phyloP scores from a whole-genome alignment of 2,113 vertebrate genomes.

The Mellivora capensis region DNA sequence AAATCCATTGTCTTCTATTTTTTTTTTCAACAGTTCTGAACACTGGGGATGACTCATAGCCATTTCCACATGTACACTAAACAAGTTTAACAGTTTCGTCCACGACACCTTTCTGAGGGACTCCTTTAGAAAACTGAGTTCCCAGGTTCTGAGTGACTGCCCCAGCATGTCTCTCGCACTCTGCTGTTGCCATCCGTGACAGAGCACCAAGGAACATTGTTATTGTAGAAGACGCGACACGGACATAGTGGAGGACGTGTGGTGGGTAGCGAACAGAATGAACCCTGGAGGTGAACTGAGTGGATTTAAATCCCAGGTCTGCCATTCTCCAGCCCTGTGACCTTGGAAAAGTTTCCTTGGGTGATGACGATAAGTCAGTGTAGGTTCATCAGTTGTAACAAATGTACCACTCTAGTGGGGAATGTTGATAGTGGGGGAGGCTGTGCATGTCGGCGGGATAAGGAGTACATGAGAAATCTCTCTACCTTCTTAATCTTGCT shows the following conservation, averaged over 20 bases:
- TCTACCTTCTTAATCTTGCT: neutral
- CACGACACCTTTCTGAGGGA: neutral
- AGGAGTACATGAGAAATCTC: neutral
- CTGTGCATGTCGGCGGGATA: accelerated
- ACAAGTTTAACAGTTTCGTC: neutral
- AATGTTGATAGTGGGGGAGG: too few species aligned
- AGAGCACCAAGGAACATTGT: neutral
- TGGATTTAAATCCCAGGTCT: neutral
- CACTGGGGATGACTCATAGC: neutral
- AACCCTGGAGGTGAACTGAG: neutral
- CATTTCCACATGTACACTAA: neutral
- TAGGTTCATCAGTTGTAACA: neutral
- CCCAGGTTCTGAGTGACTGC: neutral
- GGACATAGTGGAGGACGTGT: neutral
- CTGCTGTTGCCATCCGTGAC: neutral
- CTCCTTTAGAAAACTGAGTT: neutral
- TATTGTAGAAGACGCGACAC: accelerated
- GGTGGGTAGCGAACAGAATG: neutral
- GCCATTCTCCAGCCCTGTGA: neutral
- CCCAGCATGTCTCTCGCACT: neutral
- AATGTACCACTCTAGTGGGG: neutral
- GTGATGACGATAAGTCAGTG: neutral
- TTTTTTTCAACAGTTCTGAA: neutral
- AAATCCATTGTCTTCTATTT: neutral
- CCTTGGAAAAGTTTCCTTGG: neutral